Conservation (phyloP, 2,888 invertebrate species). For the Drosophila longiperda region DNA sequence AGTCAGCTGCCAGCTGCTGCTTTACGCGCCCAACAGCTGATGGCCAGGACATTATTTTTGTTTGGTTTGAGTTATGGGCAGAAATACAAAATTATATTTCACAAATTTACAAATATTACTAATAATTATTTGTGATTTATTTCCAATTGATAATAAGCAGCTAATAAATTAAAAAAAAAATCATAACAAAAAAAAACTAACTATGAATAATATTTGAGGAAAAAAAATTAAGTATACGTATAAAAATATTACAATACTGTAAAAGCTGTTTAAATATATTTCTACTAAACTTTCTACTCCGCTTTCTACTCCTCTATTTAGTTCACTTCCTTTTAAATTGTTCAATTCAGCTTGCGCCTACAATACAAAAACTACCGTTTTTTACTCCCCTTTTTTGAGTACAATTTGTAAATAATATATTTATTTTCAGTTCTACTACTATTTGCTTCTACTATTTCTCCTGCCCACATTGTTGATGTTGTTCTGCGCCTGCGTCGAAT, state of each 20-base stretch:
- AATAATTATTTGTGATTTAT: background rate
- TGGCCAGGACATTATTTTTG: conserved; percentile 3
- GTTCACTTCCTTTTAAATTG: background rate
- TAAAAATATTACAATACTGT: background rate
- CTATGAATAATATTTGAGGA: background rate
- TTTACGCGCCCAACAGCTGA: conserved; percentile 61
- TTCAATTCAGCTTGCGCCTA: background rate
- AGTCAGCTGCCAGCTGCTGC: conserved; percentile 62
- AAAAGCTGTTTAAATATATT: background rate
- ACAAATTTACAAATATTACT: background rate
- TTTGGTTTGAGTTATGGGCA: background rate
- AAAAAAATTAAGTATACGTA: no score
- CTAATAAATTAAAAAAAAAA: background rate
- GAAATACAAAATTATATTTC: background rate
- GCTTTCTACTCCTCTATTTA: background rate
- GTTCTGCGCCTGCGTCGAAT: conserved; percentile 56
- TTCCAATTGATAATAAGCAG: background rate
- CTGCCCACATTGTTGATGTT: background rate
- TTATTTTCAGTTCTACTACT: conserved; percentile 13
- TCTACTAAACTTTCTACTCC: background rate
- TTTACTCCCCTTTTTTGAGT: background rate
- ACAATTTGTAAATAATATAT: background rate
- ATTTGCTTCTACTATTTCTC: conserved; percentile 3
- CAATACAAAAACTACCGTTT: background rate
- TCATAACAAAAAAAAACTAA: background rate